Conservation (phyloP, 2,797 vertebrate species). For the Rhadinocentrus ornatus region DNA sequence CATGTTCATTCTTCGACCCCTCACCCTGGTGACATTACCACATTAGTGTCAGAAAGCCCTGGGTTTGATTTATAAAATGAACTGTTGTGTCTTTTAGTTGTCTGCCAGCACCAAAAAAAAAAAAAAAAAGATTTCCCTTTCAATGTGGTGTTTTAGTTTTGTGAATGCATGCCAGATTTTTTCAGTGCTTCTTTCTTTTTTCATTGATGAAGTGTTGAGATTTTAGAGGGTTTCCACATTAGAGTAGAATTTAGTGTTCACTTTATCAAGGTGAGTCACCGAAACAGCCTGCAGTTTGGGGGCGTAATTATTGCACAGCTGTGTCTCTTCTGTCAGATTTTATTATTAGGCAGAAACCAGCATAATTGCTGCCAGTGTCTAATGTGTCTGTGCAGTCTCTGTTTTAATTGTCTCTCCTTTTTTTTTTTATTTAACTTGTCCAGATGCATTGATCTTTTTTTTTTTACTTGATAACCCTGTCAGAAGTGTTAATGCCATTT, state of each 20-base stretch:
- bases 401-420: background rate
- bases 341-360: slow-evolving; percentile 15
- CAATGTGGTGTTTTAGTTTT: background rate
- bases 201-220: background rate
- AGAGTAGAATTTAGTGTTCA: slow-evolving; percentile 25
- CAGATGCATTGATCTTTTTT: background rate
- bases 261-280: slow-evolving; percentile 53
- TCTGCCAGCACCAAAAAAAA: background rate
- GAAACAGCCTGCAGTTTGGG: slow-evolving; percentile 22
- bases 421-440: background rate
- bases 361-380: slow-evolving; percentile 15
- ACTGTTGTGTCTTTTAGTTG: background rate
- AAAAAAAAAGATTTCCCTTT: background rate
- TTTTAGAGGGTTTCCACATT: slow-evolving; percentile 17
- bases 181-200: background rate
- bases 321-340: slow-evolving; percentile 21
- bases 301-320: slow-evolving; percentile 55
- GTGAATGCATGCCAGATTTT: background rate
- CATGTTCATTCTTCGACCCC: background rate
- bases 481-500: too few species aligned
- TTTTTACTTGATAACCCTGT: background rate
- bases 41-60: background rate
- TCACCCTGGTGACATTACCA: background rate
- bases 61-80: background rate
- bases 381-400: background rate